Percentiles rank a stretch among this genome's conserved stretches.
Evolutionary conservation across 2,888 invertebrate species (phyloP).

Genomic region (Drosophila acutilabella): DNA sequence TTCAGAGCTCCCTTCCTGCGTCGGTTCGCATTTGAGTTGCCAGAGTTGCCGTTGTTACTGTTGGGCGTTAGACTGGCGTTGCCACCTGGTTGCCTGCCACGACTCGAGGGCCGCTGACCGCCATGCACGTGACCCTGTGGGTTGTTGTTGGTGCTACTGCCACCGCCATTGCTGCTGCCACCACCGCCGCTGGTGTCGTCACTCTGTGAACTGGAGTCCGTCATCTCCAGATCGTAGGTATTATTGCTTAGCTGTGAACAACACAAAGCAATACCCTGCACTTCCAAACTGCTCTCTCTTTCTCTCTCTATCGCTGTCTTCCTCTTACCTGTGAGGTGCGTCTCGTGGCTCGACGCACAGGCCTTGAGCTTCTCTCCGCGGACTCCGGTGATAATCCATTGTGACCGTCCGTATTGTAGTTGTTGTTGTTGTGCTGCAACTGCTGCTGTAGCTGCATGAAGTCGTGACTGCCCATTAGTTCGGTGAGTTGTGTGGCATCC

Average conservation of each 20-base stretch:
- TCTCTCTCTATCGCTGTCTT: neutral
- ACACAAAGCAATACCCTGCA: neutral
- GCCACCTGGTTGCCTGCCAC: slow-evolving; percentile 71
- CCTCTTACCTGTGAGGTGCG: slow-evolving; percentile 82
- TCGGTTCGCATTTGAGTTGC: slow-evolving; percentile 83
- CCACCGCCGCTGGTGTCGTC: slow-evolving; percentile 85
- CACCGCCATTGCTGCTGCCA: slow-evolving; percentile 83
- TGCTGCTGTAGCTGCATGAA: slow-evolving; percentile 79
- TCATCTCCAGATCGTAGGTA: slow-evolving; percentile 85
- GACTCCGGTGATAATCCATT: slow-evolving; percentile 74
- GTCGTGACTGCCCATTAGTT: slow-evolving; percentile 77
- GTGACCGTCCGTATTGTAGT: slow-evolving; percentile 71
- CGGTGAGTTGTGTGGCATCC: slow-evolving; percentile 78
- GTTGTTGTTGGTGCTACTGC: slow-evolving; percentile 72
- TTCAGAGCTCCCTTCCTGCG: slow-evolving; percentile 91
- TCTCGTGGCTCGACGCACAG: slow-evolving; percentile 81
- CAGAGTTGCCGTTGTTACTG: slow-evolving; percentile 18
- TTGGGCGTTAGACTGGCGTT: slow-evolving; percentile 25
- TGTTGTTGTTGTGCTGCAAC: slow-evolving; percentile 74
- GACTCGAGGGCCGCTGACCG: slow-evolving; percentile 74
- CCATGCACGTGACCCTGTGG: slow-evolving; percentile 38
- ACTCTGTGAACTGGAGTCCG: slow-evolving; percentile 85
- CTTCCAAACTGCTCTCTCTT: neutral
- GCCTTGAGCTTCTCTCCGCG: slow-evolving; percentile 80
- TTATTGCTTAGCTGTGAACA: slow-evolving; percentile 80